These are phyloP conservation scores for Bergia puertoricense DNA, from an alignment of 92 coral and sea anemone genomes.

Conservation along the genomic window DNA sequence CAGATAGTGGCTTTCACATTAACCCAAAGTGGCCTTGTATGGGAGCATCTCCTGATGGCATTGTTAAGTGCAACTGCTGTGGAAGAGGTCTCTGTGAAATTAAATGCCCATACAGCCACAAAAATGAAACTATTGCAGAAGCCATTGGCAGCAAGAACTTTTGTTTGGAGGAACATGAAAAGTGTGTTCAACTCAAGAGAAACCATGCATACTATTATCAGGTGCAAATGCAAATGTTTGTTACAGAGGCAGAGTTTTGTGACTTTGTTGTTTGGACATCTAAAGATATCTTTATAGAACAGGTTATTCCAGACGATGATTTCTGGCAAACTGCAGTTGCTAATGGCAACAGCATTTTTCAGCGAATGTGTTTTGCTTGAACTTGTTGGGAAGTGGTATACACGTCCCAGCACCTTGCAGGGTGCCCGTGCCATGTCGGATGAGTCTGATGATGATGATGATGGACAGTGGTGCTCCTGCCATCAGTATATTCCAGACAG, in stretches of 20 bases:
- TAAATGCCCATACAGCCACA: conserved; percentile 24
- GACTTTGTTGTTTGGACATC: conserved; percentile 7
- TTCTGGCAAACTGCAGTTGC: background rate
- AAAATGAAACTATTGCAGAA: background rate
- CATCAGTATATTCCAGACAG: conserved; percentile 12
- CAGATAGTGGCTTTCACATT: conserved; percentile 29
- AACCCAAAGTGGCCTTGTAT: conserved; percentile 38
- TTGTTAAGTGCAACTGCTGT: conserved; percentile 34
- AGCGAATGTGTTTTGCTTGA: background rate
- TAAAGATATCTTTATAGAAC: background rate
- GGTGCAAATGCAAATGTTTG: conserved; percentile 24
- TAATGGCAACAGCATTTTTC: conserved; percentile 8
- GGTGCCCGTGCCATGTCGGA: conserved; percentile 6
- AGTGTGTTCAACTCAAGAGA: background rate
- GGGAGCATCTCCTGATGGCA: conserved; percentile 46
- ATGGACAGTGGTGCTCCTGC: conserved; percentile 23
- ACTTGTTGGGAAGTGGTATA: conserved; percentile 5
- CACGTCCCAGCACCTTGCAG: conserved; percentile 7
- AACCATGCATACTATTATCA: conserved; percentile 38
- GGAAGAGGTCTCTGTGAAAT: conserved; percentile 34
- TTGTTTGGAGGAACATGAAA: background rate
- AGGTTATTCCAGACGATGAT: background rate
- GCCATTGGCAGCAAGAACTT: conserved; percentile 12
- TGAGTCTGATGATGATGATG: conserved; percentile 1
- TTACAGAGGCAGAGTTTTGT: background rate